phyloP scores from a whole-genome alignment of 2,113 vertebrate genomes.

The Progne subis region DNA sequence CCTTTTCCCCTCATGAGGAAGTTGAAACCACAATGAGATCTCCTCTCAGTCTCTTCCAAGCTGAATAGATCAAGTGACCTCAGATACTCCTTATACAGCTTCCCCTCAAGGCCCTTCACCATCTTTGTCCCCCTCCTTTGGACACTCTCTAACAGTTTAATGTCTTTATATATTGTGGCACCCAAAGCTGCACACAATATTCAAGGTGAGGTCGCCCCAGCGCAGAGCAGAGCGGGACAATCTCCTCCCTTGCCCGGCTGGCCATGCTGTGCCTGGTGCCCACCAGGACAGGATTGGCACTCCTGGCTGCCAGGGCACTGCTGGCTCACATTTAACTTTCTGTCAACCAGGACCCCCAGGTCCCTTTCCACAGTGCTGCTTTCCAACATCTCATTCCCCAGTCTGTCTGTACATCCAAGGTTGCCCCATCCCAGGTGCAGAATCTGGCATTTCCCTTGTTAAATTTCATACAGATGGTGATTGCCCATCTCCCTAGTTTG shows the following conservation, averaged over 20 bases:
- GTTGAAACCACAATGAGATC: background rate
- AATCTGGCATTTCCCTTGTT: background rate
- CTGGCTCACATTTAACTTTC: background rate
- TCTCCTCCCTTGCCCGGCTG: background rate
- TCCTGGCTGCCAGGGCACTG: background rate
- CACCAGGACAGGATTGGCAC: accelerated
- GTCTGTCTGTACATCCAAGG: background rate
- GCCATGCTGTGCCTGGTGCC: accelerated
- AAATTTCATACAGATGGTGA: background rate
- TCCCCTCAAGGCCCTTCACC: background rate
- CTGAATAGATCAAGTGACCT: background rate
- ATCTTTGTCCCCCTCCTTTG: background rate
- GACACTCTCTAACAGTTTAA: background rate
- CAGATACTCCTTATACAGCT: accelerated
- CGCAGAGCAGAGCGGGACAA: background rate
- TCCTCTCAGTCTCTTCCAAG: background rate
- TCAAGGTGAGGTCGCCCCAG: accelerated
- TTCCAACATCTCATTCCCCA: background rate
- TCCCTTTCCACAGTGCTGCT: background rate
- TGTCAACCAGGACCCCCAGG: background rate
- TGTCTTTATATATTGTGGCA: background rate
- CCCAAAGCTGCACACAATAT: background rate
- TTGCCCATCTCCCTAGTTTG: background rate
- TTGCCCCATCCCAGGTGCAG: background rate
- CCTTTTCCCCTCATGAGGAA: background rate